phyloP scores from a whole-genome alignment of 2,113 vertebrate genomes.

The Cavia aperea region DNA sequence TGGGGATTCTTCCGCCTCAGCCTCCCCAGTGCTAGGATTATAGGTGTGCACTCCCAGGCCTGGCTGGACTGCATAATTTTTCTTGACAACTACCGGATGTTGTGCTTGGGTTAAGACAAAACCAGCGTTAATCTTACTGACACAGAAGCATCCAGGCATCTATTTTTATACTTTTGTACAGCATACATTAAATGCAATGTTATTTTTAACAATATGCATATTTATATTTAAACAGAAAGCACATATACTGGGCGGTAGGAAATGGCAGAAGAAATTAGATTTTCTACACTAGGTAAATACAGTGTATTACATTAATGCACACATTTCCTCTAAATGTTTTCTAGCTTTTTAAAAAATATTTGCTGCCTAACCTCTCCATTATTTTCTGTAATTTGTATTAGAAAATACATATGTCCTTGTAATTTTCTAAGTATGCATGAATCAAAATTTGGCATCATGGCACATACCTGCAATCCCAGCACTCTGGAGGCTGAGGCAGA shows the following conservation, averaged over 20 bases:
- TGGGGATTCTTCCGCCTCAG: neutral
- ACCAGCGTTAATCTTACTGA: neutral
- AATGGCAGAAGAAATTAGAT: neutral
- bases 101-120: neutral
- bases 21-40: neutral
- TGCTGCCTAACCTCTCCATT: neutral
- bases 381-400: neutral
- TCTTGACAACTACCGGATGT: neutral
- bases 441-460: neutral
- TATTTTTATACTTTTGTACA: neutral
- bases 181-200: no score
- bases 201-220: neutral
- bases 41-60: neutral
- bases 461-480: neutral
- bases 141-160: neutral
- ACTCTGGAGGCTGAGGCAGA: neutral
- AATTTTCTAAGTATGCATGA: neutral
- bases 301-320: neutral
- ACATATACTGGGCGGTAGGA: neutral
- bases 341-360: neutral
- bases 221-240: neutral
- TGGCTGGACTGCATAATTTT: neutral
- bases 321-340: neutral
- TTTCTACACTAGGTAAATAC: neutral
- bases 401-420: neutral